These are phyloP conservation scores for Euura saliciscinereae DNA, from an alignment of 1,140 invertebrate species.

Conservation along the genomic window DNA sequence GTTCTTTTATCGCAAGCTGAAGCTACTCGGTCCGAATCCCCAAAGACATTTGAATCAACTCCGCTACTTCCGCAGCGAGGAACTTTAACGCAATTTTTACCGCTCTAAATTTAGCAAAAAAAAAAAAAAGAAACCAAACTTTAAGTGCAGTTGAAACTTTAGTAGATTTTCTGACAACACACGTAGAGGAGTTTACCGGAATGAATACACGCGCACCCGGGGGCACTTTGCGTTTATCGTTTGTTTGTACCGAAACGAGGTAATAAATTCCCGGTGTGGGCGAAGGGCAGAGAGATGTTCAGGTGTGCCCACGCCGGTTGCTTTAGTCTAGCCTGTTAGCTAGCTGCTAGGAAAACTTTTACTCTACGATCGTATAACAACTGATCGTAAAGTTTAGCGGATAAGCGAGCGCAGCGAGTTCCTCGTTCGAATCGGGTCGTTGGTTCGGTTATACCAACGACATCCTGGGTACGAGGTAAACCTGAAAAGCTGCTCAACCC, in stretches of 20 bases:
- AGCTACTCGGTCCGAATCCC: too few species aligned
- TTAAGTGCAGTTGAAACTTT: too few species aligned
- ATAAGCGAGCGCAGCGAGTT: not conserved
- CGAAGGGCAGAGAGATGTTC: not conserved
- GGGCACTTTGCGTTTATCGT: conserved; percentile 1
- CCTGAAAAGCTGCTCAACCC: not conserved
- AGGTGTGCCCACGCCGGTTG: not conserved
- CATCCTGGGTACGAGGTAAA: not conserved
- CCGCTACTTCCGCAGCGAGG: too few species aligned
- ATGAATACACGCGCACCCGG: too few species aligned
- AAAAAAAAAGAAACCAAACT: too few species aligned
- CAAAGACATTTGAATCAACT: too few species aligned
- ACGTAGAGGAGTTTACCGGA: too few species aligned
- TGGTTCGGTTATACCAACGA: not conserved
- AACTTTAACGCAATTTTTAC: too few species aligned
- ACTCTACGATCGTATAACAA: not conserved
- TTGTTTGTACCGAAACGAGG: not conserved
- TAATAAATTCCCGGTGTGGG: not conserved
- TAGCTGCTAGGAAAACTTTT: not conserved
- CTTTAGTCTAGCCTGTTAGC: conserved; percentile 3
- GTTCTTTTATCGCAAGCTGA: too few species aligned
- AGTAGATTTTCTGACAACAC: too few species aligned
- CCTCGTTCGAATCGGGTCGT: not conserved
- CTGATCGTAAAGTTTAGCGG: not conserved
- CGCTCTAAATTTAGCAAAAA: too few species aligned